Evolutionary conservation across 1,140 invertebrate genomes (phyloP), one percentile per base, ranked within the genome.

Genomic region (Meloidogyne chitwoodi): DNA sequence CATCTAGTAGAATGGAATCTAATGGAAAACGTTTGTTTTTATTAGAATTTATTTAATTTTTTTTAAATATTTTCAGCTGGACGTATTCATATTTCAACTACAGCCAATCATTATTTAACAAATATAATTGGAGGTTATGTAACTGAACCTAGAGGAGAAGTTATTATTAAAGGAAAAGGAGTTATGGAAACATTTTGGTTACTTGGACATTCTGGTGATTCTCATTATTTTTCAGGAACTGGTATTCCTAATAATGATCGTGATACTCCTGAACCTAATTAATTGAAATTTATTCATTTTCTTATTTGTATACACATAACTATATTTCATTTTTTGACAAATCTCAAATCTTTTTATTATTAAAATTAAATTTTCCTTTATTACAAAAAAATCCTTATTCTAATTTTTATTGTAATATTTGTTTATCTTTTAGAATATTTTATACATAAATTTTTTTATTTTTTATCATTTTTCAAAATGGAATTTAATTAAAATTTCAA

Each of bases 1-100:
- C 89, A 11, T 89, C 90, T 0, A 87, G 86, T 5, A 77, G 89
- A 66, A 91, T 91, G 90, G 90, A 90, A 80, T 87, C 88, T 1
- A 88, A 87, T 41, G 88, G 89, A 24, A 87, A 89, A 85, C 83
- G 90, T 90, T 84, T 80, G 78, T 44, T 56, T 12, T 16, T 26
- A 66, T 0, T 10, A 6, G 48, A 22, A 68, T 68, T 8, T 14
- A 62, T 62, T 67, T 68, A 6, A 29, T 19, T 48, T 29, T n/a
- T n/a, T n/a, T n/a, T n/a, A n/a, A n/a, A n/a, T n/a, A n/a, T n/a
- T n/a, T n/a, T 65, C 10, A 74, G 71, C 71, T 56, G 71, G 71
- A 38, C 26, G 31, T 64, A 34, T 74, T n/a, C 71, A 74, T 56
- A 74, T 74, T 38, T 77, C 75, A 14, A 38, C n/a, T 11, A 64